These are phyloP conservation scores for Apamea epomidion DNA, from an alignment of 2,888 invertebrate species.

Conservation along the genomic window DNA sequence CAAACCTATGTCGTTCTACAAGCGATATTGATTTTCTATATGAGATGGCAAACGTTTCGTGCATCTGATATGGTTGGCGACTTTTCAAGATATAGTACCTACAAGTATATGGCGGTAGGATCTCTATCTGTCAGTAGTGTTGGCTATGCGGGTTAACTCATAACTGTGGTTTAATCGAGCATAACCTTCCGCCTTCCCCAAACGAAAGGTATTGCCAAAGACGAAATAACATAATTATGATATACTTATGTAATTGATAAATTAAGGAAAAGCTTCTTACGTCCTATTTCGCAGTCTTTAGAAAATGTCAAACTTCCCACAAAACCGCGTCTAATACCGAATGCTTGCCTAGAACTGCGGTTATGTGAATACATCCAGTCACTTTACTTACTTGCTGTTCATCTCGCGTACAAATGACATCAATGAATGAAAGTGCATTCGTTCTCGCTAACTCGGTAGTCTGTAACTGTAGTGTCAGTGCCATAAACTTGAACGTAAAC, in stretches of 20 bases:
- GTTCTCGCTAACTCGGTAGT: conserved; percentile 49
- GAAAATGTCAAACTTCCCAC: conserved; percentile 4
- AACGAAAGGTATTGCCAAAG: neutral
- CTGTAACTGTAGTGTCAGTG: conserved; percentile 25
- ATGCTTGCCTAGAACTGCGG: conserved; percentile 13
- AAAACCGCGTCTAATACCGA: conserved; percentile 8
- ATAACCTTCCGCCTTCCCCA: neutral
- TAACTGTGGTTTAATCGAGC: neutral
- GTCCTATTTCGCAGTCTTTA: neutral
- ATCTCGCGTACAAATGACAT: conserved; percentile 66
- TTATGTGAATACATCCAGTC: conserved; percentile 46
- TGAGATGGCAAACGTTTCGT: neutral
- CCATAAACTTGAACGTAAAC: conserved; percentile 52
- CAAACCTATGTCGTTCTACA: neutral
- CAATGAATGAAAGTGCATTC: conserved; percentile 68
- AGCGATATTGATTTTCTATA: conserved; percentile 11
- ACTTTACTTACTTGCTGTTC: conserved; percentile 30
- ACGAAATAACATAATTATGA: neutral
- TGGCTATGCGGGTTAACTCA: neutral
- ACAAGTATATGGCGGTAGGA: neutral
- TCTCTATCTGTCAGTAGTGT: conserved; percentile 8
- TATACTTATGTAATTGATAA: neutral
- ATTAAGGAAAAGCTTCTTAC: neutral
- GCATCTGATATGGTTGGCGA: conserved; percentile 13
- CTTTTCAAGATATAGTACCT: neutral